phyloP scores from a whole-genome alignment of 2,797 vertebrate genomes.

The Diplodus sargus region DNA sequence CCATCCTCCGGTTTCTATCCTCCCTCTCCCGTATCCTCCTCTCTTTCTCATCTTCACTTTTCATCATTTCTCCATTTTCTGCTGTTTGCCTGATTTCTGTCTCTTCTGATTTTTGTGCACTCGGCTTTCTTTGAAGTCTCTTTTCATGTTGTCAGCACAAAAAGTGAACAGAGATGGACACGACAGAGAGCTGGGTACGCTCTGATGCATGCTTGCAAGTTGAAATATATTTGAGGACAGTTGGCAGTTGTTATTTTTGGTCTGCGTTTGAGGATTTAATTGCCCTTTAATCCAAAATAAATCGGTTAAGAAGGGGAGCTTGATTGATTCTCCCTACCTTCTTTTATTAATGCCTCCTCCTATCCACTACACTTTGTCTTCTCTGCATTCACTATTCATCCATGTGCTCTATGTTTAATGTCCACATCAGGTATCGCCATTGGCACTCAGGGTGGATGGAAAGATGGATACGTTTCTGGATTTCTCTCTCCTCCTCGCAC shows the following conservation, averaged over 20 bases:
- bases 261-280: neutral
- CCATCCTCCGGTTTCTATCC: neutral
- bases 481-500: slow-evolving; percentile 52
- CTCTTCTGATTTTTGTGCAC: slow-evolving; percentile 3
- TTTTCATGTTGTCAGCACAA: slow-evolving; percentile 18
- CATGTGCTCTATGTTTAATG: slow-evolving; percentile 44
- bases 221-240: slow-evolving; percentile 1
- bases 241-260: slow-evolving; percentile 22
- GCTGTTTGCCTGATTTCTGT: neutral
- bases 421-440: slow-evolving; percentile 20
- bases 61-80: neutral
- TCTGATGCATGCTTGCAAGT: neutral
- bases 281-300: slow-evolving; percentile 15
- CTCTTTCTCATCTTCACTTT: neutral
- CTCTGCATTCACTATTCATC: slow-evolving; percentile 16
- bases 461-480: slow-evolving; percentile 38
- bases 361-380: neutral
- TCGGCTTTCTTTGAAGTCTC: slow-evolving; percentile 12
- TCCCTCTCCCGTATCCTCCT: neutral
- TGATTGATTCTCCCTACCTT: slow-evolving; percentile 21
- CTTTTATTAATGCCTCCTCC: slow-evolving; percentile 1
- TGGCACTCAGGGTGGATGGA: slow-evolving; percentile 12
- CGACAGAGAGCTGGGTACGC: slow-evolving; percentile 6
- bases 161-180: slow-evolving; percentile 15
- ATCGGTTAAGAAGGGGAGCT: slow-evolving; percentile 3